phyloP scores from a whole-genome alignment of 2,888 invertebrate genomes.

The Blera fallax region DNA sequence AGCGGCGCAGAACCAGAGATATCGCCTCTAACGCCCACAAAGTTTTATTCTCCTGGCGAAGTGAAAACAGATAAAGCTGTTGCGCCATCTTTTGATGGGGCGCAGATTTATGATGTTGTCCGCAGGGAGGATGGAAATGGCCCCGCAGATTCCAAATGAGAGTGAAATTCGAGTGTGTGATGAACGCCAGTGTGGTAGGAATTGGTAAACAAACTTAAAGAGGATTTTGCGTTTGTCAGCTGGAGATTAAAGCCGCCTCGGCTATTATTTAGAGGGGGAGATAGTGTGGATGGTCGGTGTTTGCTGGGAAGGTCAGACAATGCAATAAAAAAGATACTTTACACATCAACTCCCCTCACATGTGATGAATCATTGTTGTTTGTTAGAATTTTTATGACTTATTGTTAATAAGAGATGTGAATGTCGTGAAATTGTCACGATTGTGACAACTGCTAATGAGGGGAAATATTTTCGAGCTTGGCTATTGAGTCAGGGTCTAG shows the following conservation, averaged over 20 bases:
- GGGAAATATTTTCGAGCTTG: not conserved
- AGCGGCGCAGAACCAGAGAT: not conserved
- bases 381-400: not conserved
- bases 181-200: not conserved
- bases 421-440: no score
- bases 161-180: not conserved
- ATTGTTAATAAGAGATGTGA: not conserved
- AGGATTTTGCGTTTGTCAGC: not conserved
- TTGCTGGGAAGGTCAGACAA: not conserved
- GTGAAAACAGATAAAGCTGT: conserved; percentile 1
- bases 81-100: conserved; percentile 6
- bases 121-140: not conserved
- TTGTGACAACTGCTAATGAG: not conserved
- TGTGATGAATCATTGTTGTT: not conserved
- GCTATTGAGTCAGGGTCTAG: no score
- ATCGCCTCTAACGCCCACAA: conserved; percentile 30
- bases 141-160: not conserved
- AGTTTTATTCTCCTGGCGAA: not conserved
- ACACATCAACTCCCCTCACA: no score
- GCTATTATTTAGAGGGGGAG: not conserved
- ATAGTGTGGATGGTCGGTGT: not conserved
- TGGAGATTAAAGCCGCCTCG: not conserved
- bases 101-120: not conserved
- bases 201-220: not conserved
- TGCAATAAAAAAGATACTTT: not conserved